phyloP scores from a whole-genome alignment of 2,797 vertebrate species.

The Columba guinea region DNA sequence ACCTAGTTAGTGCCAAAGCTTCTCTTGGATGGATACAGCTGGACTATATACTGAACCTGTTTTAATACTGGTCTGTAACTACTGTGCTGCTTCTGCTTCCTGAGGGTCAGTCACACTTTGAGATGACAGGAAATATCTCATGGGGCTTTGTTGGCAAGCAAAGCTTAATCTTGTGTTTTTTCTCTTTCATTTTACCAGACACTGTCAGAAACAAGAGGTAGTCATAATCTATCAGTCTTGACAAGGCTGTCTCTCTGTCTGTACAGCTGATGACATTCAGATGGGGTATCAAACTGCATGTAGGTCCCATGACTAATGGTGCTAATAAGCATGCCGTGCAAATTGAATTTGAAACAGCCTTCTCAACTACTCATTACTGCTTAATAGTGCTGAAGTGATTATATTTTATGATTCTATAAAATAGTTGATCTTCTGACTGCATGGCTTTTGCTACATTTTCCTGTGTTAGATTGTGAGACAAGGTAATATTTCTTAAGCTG shows the following conservation, averaged over 20 bases:
- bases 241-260: neutral
- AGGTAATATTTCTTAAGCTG: neutral
- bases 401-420: neutral
- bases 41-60: neutral
- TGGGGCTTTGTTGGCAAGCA: neutral
- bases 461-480: neutral
- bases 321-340: neutral
- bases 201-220: neutral
- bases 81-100: neutral
- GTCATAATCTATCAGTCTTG: neutral
- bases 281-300: neutral
- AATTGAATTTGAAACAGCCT: constrained; percentile 9
- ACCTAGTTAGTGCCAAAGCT: neutral
- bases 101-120: neutral
- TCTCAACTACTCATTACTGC: neutral
- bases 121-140: neutral
- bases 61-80: neutral
- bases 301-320: neutral
- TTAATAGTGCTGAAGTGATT: neutral
- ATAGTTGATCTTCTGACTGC: neutral
- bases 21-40: neutral
- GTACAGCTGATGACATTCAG: neutral
- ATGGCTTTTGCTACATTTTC: neutral
- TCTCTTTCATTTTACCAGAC: neutral
- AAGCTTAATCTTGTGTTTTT: neutral